Base-by-base conservation (phyloP, 2,797 vertebrate species). In the Ceyx erithaca region DNA sequence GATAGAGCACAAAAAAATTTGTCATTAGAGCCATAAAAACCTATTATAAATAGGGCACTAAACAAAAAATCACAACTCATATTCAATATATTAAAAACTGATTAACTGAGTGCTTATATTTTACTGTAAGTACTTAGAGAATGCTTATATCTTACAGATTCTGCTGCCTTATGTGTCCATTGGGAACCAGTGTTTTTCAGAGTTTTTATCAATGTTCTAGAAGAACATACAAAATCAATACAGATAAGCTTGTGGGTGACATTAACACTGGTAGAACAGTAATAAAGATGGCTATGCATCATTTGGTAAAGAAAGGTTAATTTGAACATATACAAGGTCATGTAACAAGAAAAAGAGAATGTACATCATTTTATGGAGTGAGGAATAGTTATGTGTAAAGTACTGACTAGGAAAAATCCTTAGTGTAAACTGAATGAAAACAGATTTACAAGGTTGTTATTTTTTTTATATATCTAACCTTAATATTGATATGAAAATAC, bases 171-270 rank as follows among this genome's bases (percentile, higher is more conserved):
- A 12, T 64, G 26, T 20, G n/a, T 87, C 17, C 41, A 7, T 45
- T 0, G 0, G 31, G 10, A 16, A 61, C 25, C 7, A 37, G 6
- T 52, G 14, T 20, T 76, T 46, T 59, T 79, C 52, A 70, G 43
- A 52, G 52, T 61, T 37, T 87, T 92, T 86, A 72, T 48, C 55
- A 79, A 26, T 46, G 40, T 63, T 88, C 31, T 70, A 57, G 64
- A 89, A 80, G 31, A 89, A 89, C 94, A 89, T 87, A 61, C 10
- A 77, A 88, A 95, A 94, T 91, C 83, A 91, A 84, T 94, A 41
- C 4, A 67, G 45, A 52, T 22, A 85, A 81, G 67, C 77, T 33
- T 76, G 37, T 76, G 16, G 18, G 12, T 82, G 33, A 62, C 41
- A 52, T 14, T 45, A 70, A n/a, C 4, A 49, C 10, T 70, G n/a